A percentile compares a stretch with the other conserved stretches of the same genome.
phyloP scores from a whole-genome alignment of 1,140 invertebrate species.

The Panagrolaimus sp. region DNA sequence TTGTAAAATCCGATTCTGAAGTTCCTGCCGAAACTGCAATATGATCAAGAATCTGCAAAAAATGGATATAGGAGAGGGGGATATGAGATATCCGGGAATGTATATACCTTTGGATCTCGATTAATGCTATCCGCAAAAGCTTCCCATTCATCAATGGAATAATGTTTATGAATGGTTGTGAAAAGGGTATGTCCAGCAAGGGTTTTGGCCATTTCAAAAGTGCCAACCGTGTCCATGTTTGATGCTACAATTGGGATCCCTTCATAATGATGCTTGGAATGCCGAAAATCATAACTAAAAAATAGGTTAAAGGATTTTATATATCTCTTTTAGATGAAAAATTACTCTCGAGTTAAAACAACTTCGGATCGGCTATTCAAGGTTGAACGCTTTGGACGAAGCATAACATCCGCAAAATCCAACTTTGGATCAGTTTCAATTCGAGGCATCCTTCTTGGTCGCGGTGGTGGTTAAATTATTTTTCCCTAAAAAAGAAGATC shows the following conservation, averaged over 20 bases:
- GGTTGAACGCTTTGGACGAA: slow-evolving; percentile 83
- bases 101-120: slow-evolving; percentile 10
- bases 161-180: slow-evolving; percentile 87
- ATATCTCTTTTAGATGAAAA: too few species aligned
- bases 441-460: slow-evolving; percentile 71
- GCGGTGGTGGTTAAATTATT: not conserved
- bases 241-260: slow-evolving; percentile 88
- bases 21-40: slow-evolving; percentile 81
- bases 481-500: too few species aligned
- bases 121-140: slow-evolving; percentile 67
- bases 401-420: slow-evolving; percentile 87
- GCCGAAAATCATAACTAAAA: slow-evolving; percentile 68
- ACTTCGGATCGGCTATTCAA: slow-evolving; percentile 82
- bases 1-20: slow-evolving; percentile 73
- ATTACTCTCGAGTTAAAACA: slow-evolving; percentile 56
- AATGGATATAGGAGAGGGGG: slow-evolving; percentile 9
- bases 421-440: slow-evolving; percentile 88
- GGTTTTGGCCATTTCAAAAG: slow-evolving; percentile 83
- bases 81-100: too few species aligned
- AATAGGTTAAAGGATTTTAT: not conserved
- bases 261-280: slow-evolving; percentile 76
- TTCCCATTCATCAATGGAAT: slow-evolving; percentile 77
- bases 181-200: slow-evolving; percentile 78
- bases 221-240: slow-evolving; percentile 94
- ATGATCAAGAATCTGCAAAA: slow-evolving; percentile 62